Base-by-base conservation (phyloP, 2,888 invertebrate genomes). In the Melanargia galathea region DNA sequence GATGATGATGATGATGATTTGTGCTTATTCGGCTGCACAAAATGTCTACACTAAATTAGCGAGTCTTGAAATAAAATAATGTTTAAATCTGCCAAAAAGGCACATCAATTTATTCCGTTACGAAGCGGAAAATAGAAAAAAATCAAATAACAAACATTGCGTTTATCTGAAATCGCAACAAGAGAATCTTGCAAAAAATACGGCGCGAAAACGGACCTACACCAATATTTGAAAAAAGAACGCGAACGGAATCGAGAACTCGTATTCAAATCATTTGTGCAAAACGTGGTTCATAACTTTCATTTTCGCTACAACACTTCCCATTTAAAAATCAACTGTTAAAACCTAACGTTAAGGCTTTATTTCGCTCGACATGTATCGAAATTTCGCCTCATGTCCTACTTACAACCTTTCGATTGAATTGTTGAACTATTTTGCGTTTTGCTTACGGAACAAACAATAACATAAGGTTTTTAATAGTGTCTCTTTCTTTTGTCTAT, bases 191-290 rank as follows among this genome's bases (percentile, higher is more conserved):
- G n/a, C 38, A 24, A 60, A 48, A 56, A 59, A 49, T 40, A 18
- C 26, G 11, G 3, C 35, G 22, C 48, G 51, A 62, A 62, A 62
- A 60, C 63, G 66, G 70, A 70, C 70, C 70, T 70, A 68, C 66
- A 49, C 65, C 68, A 70, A 68, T 69, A 65, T 65, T 62, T 43
- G 33, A 62, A 67, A 62, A 65, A 64, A 57, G 52, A 70, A 66
- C 68, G 67, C 63, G 65, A 54, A 61, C 58, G 46, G 62, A 70
- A 67, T 69, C 62, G 70, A 67, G 72, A 75, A 71, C 76, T 72
- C 65, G 81, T 86, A 90, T 90, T 89, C 87, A 87, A 89, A 90
- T 88, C 81, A 82, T 84, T 82, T 84, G 84, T 87, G 89, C 87
- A 84, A 90, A 90, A 84, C 81, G 81, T 81, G 80, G 79, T 77